Evolutionary conservation across 1,140 invertebrate species (phyloP), one percentile per base, ranked within the genome.

Genomic region (Portunus trituberculatus): DNA sequence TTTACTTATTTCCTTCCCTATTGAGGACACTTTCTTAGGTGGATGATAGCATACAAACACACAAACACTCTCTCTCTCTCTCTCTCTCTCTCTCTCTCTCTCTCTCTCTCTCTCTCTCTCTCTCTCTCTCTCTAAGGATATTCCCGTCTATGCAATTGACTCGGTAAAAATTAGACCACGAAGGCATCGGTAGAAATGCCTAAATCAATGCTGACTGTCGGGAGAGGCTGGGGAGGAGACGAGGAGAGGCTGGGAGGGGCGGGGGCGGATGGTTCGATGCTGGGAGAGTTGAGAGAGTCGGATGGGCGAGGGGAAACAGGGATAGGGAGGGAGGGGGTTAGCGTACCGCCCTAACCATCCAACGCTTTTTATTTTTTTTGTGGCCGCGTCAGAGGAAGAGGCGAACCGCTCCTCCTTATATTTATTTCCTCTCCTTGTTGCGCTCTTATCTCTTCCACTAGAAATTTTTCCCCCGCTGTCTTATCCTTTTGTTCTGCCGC

Each of bases 401-500:
- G 67, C 67, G 67, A n/a, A 20, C 67, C n/a, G 67, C 20, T 76
- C 67, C 67, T 76, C 67, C 67, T 76, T n/a, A 76, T 76, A 76
- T 76, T 76, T 76, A 76, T 76, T 76, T 76, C 67, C 20, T n/a
- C 67, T 76, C 67, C 67, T 76, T n/a, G 67, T 76, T 76, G 67
- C 20, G 20, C 67, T 76, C 67, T 76, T 76, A 76, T 76, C 67
- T 76, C 67, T 76, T 76, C 67, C 67, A 76, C 67, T 76, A 76
- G 67, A 76, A 76, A 76, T 76, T 76, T 76, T 76, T 76, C 20
- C 67, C 67, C 67, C 20, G 67, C 67, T n/a, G 67, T 76, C 67
- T 76, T 25, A 76, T 76, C 67, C 67, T 76, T 39, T 76, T 76
- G 67, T 76, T 76, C 67, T n/a, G n/a, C 20, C 67, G 67, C 6